Percentiles rank a stretch among this genome's conserved stretches.
phyloP scores from a whole-genome alignment of 2,113 vertebrate species.

The Microcebus tavaratra region DNA sequence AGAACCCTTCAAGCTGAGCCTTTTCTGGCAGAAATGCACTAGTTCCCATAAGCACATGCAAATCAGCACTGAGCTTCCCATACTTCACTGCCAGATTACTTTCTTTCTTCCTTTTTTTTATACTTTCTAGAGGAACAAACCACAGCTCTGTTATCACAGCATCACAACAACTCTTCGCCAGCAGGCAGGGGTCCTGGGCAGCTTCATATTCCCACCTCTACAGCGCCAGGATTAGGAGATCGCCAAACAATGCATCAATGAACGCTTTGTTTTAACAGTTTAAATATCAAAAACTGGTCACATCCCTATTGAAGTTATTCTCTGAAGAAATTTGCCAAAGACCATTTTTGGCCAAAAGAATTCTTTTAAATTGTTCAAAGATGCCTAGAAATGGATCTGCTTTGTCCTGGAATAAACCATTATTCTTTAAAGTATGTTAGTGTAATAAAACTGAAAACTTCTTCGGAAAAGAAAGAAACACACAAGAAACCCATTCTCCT shows the following conservation, averaged over 20 bases:
- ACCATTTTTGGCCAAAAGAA: neutral
- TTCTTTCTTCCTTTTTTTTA: neutral
- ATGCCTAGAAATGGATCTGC: neutral
- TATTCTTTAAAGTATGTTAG: rapidly evolving
- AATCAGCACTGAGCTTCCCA: neutral
- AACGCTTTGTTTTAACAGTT: neutral
- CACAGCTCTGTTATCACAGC: neutral
- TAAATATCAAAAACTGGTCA: neutral
- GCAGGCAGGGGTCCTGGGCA: neutral
- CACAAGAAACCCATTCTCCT: neutral
- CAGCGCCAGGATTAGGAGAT: rapidly evolving
- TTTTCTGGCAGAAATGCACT: neutral
- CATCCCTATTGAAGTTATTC: neutral
- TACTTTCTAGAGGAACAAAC: neutral
- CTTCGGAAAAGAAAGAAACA: too few relatives aligned
- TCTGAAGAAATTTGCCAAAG: neutral
- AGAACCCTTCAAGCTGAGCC: neutral
- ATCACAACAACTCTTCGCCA: rapidly evolving
- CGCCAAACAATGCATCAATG: rapidly evolving
- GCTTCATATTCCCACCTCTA: rapidly evolving
- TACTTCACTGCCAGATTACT: neutral
- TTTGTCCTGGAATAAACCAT: neutral
- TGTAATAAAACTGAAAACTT: rapidly evolving
- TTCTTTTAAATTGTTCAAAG: too few relatives aligned
- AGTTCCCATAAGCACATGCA: neutral